Percentiles rank a stretch among this genome's conserved stretches.
These are phyloP conservation scores for Phytoseiulus persimilis DNA, from an alignment of 2,888 invertebrate species.

Conservation along the genomic window DNA sequence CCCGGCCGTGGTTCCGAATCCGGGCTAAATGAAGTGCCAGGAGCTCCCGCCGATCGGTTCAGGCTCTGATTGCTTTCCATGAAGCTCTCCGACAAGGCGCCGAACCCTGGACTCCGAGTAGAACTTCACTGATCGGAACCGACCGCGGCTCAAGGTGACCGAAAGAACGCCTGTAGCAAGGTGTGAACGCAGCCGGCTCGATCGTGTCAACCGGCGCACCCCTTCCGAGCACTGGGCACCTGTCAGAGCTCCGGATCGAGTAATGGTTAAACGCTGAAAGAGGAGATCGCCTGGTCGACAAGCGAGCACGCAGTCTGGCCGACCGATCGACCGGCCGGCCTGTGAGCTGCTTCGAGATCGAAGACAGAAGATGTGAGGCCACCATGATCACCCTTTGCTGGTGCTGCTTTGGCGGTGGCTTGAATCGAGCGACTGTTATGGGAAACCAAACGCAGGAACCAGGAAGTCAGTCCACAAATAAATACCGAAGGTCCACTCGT, in stretches of 20 bases:
- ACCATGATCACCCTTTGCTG: not conserved
- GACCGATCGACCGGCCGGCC: too few species aligned
- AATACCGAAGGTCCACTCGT: not conserved
- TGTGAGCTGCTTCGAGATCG: not conserved
- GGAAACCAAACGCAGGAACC: not conserved
- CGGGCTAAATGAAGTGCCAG: too few species aligned
- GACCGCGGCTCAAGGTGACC: too few species aligned
- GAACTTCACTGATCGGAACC: too few species aligned
- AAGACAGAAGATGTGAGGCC: not conserved
- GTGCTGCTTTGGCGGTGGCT: not conserved
- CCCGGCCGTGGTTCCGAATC: too few species aligned
- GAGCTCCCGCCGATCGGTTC: too few species aligned
- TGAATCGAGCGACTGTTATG: not conserved
- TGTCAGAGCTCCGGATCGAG: not conserved
- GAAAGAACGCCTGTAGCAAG: too few species aligned
- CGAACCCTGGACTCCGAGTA: too few species aligned
- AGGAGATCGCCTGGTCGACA: not conserved
- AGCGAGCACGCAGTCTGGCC: not conserved
- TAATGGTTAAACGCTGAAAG: constrained; percentile 5
- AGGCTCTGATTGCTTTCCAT: too few species aligned
- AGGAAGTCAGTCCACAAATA: not conserved
- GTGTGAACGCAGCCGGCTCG: not conserved
- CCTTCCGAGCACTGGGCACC: not conserved
- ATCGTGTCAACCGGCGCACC: not conserved
- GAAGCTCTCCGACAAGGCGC: too few species aligned